Evolutionary conservation across 1,140 invertebrate genomes (phyloP).

Genomic region (Gonatopus flavifemur): DNA sequence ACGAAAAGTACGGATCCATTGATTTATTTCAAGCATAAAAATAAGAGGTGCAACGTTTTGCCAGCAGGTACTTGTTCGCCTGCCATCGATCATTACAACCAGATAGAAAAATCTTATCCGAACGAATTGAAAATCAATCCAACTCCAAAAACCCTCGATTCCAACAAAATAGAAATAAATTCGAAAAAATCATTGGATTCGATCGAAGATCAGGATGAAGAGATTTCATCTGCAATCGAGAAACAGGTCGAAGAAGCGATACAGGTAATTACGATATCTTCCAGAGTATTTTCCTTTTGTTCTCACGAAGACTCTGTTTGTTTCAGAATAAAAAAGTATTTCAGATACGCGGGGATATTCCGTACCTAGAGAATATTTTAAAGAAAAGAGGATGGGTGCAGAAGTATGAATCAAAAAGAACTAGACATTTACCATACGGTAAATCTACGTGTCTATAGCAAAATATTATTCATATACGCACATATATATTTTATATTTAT

Average conservation of each 20-base stretch:
- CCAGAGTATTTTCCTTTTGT: slow-evolving; percentile 13
- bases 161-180: slow-evolving; percentile 26
- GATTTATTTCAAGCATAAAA: not conserved
- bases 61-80: no score
- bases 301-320: slow-evolving; percentile 11
- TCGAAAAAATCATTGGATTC: slow-evolving; percentile 56
- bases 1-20: not conserved
- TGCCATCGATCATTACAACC: no score
- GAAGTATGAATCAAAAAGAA: slow-evolving; percentile 43
- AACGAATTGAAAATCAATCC: not conserved
- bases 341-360: slow-evolving; percentile 13
- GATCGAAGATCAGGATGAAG: not conserved
- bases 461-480: slow-evolving; percentile 1
- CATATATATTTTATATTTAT: not conserved
- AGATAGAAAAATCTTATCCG: no score
- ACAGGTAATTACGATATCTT: not conserved
- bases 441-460: not conserved
- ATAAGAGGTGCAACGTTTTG: no score
- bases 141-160: not conserved
- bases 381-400: slow-evolving; percentile 44
- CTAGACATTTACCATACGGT: slow-evolving; percentile 42
- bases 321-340: slow-evolving; percentile 19
- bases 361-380: slow-evolving; percentile 23
- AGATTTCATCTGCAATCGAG: not conserved
- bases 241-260: not conserved